Base-by-base conservation (phyloP, 2,797 vertebrate genomes). In the Agapornis canus region DNA sequence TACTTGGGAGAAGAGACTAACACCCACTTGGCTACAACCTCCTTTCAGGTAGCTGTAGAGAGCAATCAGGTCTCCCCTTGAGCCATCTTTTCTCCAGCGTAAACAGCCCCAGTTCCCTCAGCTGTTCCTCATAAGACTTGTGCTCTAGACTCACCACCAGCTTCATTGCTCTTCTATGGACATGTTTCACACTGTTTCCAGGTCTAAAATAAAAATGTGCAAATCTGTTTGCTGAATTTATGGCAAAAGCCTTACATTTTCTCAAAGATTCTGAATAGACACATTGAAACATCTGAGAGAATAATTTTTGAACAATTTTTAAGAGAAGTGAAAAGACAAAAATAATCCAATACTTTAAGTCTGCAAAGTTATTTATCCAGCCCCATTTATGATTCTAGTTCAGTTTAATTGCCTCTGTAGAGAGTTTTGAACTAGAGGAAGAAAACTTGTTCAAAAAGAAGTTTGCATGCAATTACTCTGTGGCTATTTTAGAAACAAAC, bases 391-490 rank as follows among this genome's bases (percentile, higher is more conserved):
- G 3, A 82, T 79, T 77, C 65, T 51, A 77, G 51, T 85, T 68
- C 37, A 61, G 48, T 39, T 95, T 79, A 90, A 90, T 95, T 90
- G 94, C 64, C 48, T 90, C 88, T 75, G 63, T 15, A 51, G 42
- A 89, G 66, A 96, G 82, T 69, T 93, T 90, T 95, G 56, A 92
- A 76, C 35, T 75, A 56, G 92, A 78, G 23, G 56, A 35, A 85
- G 29, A 70, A 90, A 85, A 37, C 77, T 89, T 85, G 20, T 89
- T 51, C 31, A 90, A 56, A 83, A 88, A 69, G 11, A 68, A 70
- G 13, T 76, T 82, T 90, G 21, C 57, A 82, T 89, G 19, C 49
- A 85, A 89, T 88, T 68, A 94, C 19, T 71, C 18, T 78, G 66
- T 39, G 42, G n/a, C 15, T 73, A 71, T 76, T 59, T 86, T 60